These are phyloP conservation scores for Corvus cornix DNA, from an alignment of 2,113 vertebrate species.

Conservation along the genomic window DNA sequence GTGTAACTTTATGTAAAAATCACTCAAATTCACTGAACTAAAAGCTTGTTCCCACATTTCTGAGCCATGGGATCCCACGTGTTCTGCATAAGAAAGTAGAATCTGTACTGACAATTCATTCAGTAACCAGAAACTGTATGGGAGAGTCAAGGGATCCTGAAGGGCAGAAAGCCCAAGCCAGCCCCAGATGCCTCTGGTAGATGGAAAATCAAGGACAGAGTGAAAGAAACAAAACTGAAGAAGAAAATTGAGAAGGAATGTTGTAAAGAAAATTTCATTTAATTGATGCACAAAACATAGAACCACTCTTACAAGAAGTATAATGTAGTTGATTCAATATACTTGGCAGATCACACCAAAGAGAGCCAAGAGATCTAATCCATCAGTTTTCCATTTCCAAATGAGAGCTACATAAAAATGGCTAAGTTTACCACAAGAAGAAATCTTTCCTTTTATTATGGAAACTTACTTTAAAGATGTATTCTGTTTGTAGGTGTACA, in stretches of 20 bases:
- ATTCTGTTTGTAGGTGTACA: fast-evolving
- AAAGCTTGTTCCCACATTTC: neutral
- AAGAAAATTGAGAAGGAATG: neutral
- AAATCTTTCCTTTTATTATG: neutral
- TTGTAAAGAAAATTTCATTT: neutral
- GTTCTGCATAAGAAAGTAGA: neutral
- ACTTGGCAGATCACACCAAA: neutral
- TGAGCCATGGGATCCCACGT: neutral
- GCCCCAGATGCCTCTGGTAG: neutral
- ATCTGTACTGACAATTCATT: neutral
- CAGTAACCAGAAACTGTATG: neutral
- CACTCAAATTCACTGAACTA: neutral
- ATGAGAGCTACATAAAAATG: neutral
- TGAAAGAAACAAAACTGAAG: neutral
- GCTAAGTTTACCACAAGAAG: neutral
- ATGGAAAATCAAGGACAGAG: neutral
- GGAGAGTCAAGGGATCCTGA: neutral
- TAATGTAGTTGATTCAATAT: neutral
- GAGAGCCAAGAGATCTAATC: neutral
- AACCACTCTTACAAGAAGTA: neutral
- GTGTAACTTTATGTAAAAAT: neutral
- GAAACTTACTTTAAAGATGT: neutral
- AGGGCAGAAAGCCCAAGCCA: neutral
- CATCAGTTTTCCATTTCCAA: neutral
- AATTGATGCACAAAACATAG: neutral